Percentiles rank a stretch among this genome's conserved stretches.
These are phyloP conservation scores for Callinectes sapidus DNA, from an alignment of 2,888 invertebrate species.

Conservation along the genomic window DNA sequence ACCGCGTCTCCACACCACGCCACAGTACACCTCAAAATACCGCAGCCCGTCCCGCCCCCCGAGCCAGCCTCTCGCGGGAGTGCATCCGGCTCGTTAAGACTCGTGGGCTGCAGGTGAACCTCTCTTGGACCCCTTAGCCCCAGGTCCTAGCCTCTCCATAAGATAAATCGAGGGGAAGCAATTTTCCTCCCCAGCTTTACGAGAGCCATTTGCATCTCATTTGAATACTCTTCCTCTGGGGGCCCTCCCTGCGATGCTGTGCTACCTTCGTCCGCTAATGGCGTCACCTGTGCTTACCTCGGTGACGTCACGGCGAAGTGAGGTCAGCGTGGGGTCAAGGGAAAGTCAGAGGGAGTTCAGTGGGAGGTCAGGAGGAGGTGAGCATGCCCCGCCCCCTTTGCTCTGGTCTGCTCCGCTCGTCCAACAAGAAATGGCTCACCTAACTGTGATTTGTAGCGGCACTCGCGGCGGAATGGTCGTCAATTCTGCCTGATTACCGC, in stretches of 20 bases:
- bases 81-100: slow-evolving; percentile 30
- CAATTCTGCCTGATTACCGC: slow-evolving; percentile 32
- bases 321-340: too few species aligned
- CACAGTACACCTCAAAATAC: too few species aligned
- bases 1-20: too few species aligned
- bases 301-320: neutral
- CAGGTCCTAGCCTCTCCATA: slow-evolving; percentile 11
- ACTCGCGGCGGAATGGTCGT: neutral
- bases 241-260: neutral
- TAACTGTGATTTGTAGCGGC: slow-evolving; percentile 8
- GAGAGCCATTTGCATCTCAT: slow-evolving; percentile 31
- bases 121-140: neutral
- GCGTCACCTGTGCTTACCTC: neutral
- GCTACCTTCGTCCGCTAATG: neutral
- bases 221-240: neutral
- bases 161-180: slow-evolving; percentile 29
- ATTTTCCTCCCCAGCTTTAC: slow-evolving; percentile 24
- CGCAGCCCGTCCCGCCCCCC: neutral
- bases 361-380: neutral
- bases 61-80: neutral
- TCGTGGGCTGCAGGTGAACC: neutral
- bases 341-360: too few species aligned
- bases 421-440: neutral
- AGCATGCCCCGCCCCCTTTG: neutral
- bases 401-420: neutral